Evolutionary conservation across 2,797 vertebrate species (phyloP).

Genomic region (Clarias fuscus): DNA sequence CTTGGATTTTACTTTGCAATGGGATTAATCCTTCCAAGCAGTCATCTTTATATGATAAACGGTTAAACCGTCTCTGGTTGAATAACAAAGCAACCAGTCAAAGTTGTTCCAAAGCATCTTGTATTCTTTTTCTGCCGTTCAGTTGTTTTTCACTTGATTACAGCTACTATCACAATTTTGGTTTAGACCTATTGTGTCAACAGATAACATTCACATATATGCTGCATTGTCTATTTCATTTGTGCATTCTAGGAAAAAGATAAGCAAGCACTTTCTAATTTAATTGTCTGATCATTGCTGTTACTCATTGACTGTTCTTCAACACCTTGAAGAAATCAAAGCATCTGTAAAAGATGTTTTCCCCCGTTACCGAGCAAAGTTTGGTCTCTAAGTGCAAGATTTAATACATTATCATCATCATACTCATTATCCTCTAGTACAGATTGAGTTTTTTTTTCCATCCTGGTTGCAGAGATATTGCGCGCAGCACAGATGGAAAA

Average conservation of each 20-base stretch:
- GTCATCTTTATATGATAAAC: not conserved
- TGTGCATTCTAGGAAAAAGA: conserved; percentile 3
- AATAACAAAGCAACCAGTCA: not conserved
- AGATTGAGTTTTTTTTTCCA: not conserved
- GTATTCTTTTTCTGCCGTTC: not conserved
- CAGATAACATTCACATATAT: not conserved
- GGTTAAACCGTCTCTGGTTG: not conserved
- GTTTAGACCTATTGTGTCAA: too few relatives aligned
- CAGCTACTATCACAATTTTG: not conserved
- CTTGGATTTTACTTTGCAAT: too few relatives aligned
- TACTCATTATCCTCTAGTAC: not conserved
- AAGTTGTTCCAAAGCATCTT: not conserved
- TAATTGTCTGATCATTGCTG: not conserved
- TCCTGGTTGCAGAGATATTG: not conserved
- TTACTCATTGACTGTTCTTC: not conserved
- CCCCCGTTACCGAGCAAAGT: not conserved
- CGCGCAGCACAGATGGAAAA: not conserved
- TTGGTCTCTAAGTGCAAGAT: not conserved
- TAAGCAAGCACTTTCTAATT: conserved; percentile 8
- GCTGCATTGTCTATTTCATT: not conserved
- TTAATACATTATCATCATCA: not conserved
- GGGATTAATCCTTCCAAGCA: not conserved
- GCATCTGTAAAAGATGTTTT: not conserved
- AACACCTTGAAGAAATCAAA: conserved; percentile 8
- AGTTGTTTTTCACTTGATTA: not conserved